A percentile compares a stretch with the other conserved stretches of the same genome.
Evolutionary conservation across 2,797 vertebrate species (phyloP).

Genomic region (Semotilus atromaculatus): DNA sequence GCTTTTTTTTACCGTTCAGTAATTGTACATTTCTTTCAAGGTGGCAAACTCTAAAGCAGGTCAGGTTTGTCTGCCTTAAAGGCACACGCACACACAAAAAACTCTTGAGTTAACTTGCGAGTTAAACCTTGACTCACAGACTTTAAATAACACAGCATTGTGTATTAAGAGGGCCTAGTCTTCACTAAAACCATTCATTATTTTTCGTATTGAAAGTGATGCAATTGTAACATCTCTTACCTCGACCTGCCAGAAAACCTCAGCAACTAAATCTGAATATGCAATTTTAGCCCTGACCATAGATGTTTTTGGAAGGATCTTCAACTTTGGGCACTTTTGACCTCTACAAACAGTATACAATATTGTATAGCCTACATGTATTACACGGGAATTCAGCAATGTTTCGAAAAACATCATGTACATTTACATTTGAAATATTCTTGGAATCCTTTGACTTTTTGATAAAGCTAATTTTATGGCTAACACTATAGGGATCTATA

Average conservation of each 20-base stretch:
- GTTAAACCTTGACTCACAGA: background rate
- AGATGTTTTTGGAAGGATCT: background rate
- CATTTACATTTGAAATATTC: too few relatives aligned
- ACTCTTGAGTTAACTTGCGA: too few relatives aligned
- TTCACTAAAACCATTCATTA: background rate
- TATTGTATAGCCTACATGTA: background rate
- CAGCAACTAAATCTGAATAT: background rate
- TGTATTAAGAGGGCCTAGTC: background rate
- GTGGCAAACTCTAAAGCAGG: background rate
- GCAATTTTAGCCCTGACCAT: background rate
- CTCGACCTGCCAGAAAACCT: background rate
- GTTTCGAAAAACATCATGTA: background rate
- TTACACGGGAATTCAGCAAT: background rate
- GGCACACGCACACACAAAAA: background rate
- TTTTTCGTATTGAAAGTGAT: background rate
- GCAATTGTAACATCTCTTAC: background rate
- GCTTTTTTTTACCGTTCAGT: background rate
- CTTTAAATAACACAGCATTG: background rate
- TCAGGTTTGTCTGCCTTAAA: background rate
- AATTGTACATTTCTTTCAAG: background rate
- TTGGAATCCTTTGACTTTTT: too few relatives aligned
- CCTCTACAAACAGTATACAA: too few relatives aligned
- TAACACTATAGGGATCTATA: background rate
- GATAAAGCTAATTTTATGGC: too few relatives aligned
- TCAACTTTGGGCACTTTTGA: background rate